Base-by-base conservation (phyloP, 2,888 invertebrate genomes). In the Lordiphosa andalusiaca region DNA sequence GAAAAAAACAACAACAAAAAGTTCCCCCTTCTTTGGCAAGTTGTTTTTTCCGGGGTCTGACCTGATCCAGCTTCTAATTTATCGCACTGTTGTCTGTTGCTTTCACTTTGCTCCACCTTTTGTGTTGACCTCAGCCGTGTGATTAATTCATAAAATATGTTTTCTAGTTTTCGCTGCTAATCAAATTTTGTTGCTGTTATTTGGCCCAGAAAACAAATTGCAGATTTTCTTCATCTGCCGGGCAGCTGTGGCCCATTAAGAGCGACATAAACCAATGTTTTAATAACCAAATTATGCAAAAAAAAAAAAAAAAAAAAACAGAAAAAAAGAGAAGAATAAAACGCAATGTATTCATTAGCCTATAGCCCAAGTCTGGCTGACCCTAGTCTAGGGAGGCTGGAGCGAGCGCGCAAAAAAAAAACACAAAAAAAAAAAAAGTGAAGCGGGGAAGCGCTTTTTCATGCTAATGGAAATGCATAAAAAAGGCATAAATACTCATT, bases 381-480 rank as follows among this genome's bases (percentile, higher is more conserved):
- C n/a, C n/a, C n/a, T n/a, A 33, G 44, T 33, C 44, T n/a, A 44
- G 44, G 19, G 40, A 44, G 33, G 30, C 44, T 44, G 44, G n/a
- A 25, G 35, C 30, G 12, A 21, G 39, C 35, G 61, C 62, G 36
- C 23, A 6, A 6, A 30, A 62, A 16, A 62, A 57, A 48, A 63
- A 52, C 2, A 16, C 16, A 16, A 16, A 16, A 16, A 30, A 62
- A 62, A 62, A 57, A 48, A 63, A 52, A 64, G 40, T 38, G 65
- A 42, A 53, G 16, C 23, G 37, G 19, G 19, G 46, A 40, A 55
- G 30, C 48, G 38, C 56, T 47, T 19, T 48, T 44, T 68, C 61
- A 74, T 77, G 83, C 80, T 78, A 78, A 78, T 78, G 80, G 69
- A 66, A 78, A 82, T 78, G 73, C 83, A 78, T 78, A 78, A 82